Percentiles rank a stretch among this genome's conserved stretches.
Evolutionary conservation across 1,140 invertebrate genomes (phyloP).

Genomic region (Limonius californicus): DNA sequence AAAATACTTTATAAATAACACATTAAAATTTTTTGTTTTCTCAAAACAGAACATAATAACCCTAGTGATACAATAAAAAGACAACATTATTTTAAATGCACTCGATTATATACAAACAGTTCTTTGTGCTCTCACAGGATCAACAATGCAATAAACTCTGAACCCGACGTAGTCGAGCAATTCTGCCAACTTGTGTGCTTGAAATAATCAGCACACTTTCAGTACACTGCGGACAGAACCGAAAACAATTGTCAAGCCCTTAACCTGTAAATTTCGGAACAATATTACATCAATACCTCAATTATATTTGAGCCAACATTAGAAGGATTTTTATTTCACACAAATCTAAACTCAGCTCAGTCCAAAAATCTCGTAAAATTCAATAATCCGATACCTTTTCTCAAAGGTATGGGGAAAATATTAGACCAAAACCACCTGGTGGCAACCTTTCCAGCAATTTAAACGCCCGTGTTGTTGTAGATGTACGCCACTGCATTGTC

Average conservation of each 20-base stretch:
- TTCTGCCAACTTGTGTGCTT: too few species aligned
- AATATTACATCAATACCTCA: not conserved
- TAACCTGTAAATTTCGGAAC: not conserved
- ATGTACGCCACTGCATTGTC: slow-evolving; percentile 75
- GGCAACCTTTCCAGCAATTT: slow-evolving; percentile 42
- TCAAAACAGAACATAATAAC: too few species aligned
- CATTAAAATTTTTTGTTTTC: too few species aligned
- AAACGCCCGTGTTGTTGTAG: slow-evolving; percentile 58
- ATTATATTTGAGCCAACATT: slow-evolving; percentile 2
- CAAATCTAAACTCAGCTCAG: not conserved
- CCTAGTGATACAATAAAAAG: too few species aligned
- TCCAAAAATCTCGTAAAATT: slow-evolving; percentile 9
- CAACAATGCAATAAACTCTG: too few species aligned
- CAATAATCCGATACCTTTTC: slow-evolving; percentile 8
- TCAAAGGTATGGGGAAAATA: not conserved
- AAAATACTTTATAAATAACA: too few species aligned
- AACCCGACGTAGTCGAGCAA: too few species aligned
- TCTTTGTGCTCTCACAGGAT: too few species aligned
- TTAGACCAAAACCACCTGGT: slow-evolving; percentile 20
- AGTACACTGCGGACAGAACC: too few species aligned
- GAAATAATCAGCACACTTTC: too few species aligned
- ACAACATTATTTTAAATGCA: too few species aligned
- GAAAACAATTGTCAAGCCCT: not conserved
- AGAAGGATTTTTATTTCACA: not conserved
- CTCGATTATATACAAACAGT: too few species aligned